phyloP scores from a whole-genome alignment of 2,797 vertebrate species.

The Zonotrichia albicollis region DNA sequence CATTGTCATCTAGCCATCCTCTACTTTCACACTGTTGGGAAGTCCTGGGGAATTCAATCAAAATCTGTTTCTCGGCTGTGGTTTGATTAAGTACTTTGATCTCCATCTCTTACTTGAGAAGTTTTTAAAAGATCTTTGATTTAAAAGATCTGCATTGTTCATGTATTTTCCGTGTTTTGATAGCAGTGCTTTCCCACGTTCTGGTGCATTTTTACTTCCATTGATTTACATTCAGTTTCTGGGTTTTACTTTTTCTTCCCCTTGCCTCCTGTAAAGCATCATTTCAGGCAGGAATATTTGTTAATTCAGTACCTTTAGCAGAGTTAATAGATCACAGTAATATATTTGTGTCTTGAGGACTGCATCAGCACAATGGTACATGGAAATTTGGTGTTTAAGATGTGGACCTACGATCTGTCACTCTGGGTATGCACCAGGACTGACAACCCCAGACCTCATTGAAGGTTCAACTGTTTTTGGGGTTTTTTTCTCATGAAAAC shows the following conservation, averaged over 20 bases:
- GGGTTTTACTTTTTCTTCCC: background rate
- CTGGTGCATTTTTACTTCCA: background rate
- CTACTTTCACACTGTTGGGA: background rate
- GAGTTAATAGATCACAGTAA: background rate
- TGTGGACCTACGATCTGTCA: background rate
- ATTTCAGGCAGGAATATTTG: background rate
- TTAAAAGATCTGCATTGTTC: background rate
- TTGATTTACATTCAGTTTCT: background rate
- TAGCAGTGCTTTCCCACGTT: background rate
- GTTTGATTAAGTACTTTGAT: background rate
- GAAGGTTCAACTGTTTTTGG: background rate
- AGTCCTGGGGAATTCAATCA: background rate
- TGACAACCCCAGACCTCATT: background rate
- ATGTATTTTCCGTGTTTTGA: background rate
- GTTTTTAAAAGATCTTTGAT: background rate
- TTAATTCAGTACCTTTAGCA: background rate
- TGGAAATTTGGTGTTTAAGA: background rate
- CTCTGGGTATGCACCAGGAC: background rate
- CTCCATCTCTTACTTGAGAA: background rate
- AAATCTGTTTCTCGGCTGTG: background rate
- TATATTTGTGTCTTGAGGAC: background rate
- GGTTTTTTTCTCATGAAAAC: background rate
- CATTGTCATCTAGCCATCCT: background rate
- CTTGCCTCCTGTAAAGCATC: background rate
- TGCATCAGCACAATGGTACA: background rate